These are phyloP conservation scores for Bryconaethiops microstoma DNA, from an alignment of 2,797 vertebrate genomes.

Conservation along the genomic window DNA sequence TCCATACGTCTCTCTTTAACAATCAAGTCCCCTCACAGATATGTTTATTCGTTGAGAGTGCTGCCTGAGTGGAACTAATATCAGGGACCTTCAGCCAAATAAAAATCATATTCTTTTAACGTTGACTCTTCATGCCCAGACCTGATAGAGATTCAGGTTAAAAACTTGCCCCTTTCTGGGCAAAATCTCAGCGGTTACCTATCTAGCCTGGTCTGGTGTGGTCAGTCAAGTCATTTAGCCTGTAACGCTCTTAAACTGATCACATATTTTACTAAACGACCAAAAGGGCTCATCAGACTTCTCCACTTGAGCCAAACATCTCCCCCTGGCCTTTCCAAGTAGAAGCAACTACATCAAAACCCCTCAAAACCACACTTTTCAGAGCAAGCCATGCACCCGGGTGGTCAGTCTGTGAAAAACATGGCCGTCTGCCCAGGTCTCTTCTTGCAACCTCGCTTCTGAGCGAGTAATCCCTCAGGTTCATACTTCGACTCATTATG, in stretches of 20 bases:
- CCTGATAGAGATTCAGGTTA: not conserved
- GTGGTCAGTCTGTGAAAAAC: slow-evolving; percentile 38
- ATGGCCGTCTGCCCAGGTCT: slow-evolving; percentile 53
- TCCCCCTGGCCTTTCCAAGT: slow-evolving; percentile 17
- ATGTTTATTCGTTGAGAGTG: not conserved
- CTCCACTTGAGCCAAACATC: slow-evolving; percentile 27
- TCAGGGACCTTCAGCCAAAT: not conserved
- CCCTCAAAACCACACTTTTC: slow-evolving; percentile 23
- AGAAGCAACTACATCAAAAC: slow-evolving; percentile 31
- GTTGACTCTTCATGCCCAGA: not conserved
- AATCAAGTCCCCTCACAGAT: not conserved
- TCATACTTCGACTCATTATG: slow-evolving; percentile 45
- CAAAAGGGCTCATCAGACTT: slow-evolving; percentile 35
- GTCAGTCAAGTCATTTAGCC: slow-evolving; percentile 9
- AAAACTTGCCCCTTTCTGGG: not conserved
- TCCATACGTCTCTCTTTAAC: not conserved
- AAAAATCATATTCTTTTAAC: slow-evolving; percentile 5
- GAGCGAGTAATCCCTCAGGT: slow-evolving; percentile 48
- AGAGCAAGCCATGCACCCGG: slow-evolving; percentile 25
- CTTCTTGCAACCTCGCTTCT: slow-evolving; percentile 46
- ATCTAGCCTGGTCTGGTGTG: not conserved
- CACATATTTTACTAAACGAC: slow-evolving; percentile 22
- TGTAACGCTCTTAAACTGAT: slow-evolving; percentile 17
- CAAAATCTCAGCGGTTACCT: not conserved
- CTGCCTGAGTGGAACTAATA: not conserved